phyloP scores from a whole-genome alignment of 2,113 vertebrate genomes.

The Lutjanus erythropterus region DNA sequence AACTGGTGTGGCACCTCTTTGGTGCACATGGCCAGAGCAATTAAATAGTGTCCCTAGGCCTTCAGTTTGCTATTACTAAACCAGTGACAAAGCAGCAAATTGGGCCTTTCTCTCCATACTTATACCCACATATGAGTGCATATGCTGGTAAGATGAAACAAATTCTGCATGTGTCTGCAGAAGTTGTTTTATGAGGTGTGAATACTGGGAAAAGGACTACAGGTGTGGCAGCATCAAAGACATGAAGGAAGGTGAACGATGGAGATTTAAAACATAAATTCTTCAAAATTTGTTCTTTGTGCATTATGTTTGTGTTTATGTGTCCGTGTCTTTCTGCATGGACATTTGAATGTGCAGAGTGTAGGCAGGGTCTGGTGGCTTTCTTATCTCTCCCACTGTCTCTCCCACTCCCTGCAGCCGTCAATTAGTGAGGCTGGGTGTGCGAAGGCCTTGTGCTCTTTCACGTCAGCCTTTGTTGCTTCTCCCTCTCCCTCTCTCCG shows the following conservation, averaged over 20 bases:
- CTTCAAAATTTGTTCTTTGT: not conserved
- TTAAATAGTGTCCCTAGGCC: constrained; percentile 83
- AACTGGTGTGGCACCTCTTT: constrained; percentile 83
- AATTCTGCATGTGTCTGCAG: constrained; percentile 47
- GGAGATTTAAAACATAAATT: constrained; percentile 15
- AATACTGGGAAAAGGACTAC: constrained; percentile 4
- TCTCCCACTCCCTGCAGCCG: constrained; percentile 78
- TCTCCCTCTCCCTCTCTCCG: constrained; percentile 53
- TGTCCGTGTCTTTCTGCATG: constrained; percentile 33
- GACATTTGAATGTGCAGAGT: constrained; percentile 50
- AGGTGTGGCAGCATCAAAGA: constrained; percentile 29
- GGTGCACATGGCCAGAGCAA: constrained; percentile 79
- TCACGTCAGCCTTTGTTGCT: constrained; percentile 82
- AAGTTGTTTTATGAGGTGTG: constrained; percentile 35
- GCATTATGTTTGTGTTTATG: constrained; percentile 13
- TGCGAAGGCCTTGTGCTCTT: constrained; percentile 74
- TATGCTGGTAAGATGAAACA: constrained; percentile 50
- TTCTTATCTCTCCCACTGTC: constrained; percentile 71
- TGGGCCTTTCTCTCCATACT: constrained; percentile 53
- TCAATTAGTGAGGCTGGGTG: constrained; percentile 83
- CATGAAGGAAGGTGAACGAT: constrained; percentile 13
- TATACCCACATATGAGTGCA: constrained; percentile 28
- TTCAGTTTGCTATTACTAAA: constrained; percentile 71
- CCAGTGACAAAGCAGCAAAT: constrained; percentile 73
- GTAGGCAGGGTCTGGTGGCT: constrained; percentile 64